Evolutionary conservation across 2,888 invertebrate species (phyloP), one percentile per base, ranked within the genome.

Genomic region (Petrolisthes cinctipes): DNA sequence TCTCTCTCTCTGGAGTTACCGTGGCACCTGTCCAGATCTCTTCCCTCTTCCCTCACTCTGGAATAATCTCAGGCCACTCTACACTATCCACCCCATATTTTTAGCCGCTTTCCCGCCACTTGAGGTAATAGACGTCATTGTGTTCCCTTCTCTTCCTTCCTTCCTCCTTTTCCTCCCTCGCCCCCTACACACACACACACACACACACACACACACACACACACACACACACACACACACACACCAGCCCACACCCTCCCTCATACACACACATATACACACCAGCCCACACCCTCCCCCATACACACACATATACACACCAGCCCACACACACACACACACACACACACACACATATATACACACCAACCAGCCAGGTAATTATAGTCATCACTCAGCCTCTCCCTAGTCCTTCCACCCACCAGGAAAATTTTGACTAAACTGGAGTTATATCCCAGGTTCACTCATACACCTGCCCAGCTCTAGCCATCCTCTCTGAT

Each of bases 311-410:
- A 53, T n/a, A n/a, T n/a, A n/a, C n/a, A n/a, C n/a, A n/a, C n/a
- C n/a, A n/a, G n/a, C n/a, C n/a, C 56, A 79, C 54, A 79, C 56
- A 79, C 56, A 79, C n/a, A 53, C 56, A 79, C 20, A 53, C 56
- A 79, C 54, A 79, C 20, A 79, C 54, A 53, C 56, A 79, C 54
- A 53, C 54, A 53, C 54, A 79, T 14, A 11, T 11, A 23, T 14
- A 71, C 79, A 53, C 23, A 73, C 23, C 37, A 37, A 37, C 37
- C 37, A 37, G 0, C 37, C 37, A 37, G 37, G 37, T 37, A 37
- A 37, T 37, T 37, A 37, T 37, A 37, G 37, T 37, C 37, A 37
- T 37, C 37, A 37, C 37, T 37, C 37, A 37, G 2, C 2, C 37
- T 37, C 37, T 37, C 37, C 37, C 2, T 37, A 37, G 37, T 37